Evolutionary conservation across 1,140 invertebrate genomes (phyloP).

Genomic region (Drosophila triauraria): DNA sequence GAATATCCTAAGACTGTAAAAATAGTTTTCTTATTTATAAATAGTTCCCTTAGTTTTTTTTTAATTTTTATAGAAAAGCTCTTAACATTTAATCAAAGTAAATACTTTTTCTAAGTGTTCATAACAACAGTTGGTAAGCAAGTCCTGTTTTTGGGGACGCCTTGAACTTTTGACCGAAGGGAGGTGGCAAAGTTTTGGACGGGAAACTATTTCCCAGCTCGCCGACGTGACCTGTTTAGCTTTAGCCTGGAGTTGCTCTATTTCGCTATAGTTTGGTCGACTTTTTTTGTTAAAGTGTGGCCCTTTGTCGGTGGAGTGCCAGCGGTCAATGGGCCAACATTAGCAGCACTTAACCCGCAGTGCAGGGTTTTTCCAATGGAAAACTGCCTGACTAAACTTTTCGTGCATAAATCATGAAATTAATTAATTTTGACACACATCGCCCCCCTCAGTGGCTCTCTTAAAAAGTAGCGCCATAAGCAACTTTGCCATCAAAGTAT

Average conservation of each 20-base stretch:
- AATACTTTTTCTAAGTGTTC: slow-evolving; percentile 1
- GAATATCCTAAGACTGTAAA: background rate
- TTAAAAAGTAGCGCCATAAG: slow-evolving; percentile 70
- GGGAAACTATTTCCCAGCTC: slow-evolving; percentile 49
- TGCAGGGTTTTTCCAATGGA: slow-evolving; percentile 20
- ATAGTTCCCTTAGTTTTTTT: too few relatives aligned
- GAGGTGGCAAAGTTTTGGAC: slow-evolving; percentile 41
- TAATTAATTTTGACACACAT: slow-evolving; percentile 85
- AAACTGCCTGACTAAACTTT: slow-evolving; percentile 58
- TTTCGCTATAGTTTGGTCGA: slow-evolving; percentile 10
- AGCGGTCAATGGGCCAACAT: slow-evolving; percentile 52
- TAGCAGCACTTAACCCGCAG: slow-evolving; percentile 40
- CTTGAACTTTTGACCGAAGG: slow-evolving; percentile 56
- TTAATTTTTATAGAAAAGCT: too few relatives aligned
- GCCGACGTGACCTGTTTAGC: slow-evolving; percentile 71
- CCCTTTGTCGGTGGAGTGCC: slow-evolving; percentile 26
- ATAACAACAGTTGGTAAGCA: slow-evolving; percentile 40
- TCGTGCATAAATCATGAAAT: slow-evolving; percentile 83
- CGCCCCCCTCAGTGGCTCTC: slow-evolving; percentile 23
- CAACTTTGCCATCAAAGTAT: slow-evolving; percentile 62
- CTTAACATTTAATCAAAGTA: too few relatives aligned
- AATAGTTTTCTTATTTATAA: background rate
- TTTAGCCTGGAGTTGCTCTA: slow-evolving; percentile 18
- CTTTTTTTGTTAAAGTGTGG: slow-evolving; percentile 1
- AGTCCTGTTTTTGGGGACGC: slow-evolving; percentile 43